Percentiles rank a stretch among this genome's conserved stretches.
Conservation (phyloP, 2,113 vertebrate species). For the Microcebus jonahi region DNA sequence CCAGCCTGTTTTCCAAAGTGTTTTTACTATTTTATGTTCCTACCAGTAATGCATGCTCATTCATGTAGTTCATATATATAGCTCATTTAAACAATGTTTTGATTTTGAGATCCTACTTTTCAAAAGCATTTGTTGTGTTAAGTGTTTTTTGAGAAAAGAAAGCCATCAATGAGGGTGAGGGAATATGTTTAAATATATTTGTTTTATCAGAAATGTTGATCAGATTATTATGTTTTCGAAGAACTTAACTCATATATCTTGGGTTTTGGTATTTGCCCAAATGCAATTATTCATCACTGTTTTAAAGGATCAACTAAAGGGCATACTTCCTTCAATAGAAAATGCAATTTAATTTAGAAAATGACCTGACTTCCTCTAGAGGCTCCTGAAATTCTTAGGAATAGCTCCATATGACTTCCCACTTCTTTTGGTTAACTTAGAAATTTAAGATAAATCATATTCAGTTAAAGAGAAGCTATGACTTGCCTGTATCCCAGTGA, state of each 20-base stretch:
- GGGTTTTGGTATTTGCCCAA: constrained; percentile 23
- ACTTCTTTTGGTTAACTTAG: constrained; percentile 44
- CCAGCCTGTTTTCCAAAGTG: constrained; percentile 9
- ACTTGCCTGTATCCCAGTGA: background rate
- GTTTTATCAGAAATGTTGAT: constrained; percentile 26
- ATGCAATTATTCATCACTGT: background rate
- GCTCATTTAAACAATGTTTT: constrained; percentile 19
- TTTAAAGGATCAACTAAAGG: constrained; percentile 40
- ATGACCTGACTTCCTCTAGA: constrained; percentile 37
- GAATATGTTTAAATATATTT: constrained; percentile 13
- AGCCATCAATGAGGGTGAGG: background rate
- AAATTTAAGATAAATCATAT: background rate
- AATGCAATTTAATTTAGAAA: constrained; percentile 15
- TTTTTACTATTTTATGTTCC: constrained; percentile 23
- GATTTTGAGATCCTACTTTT: constrained; percentile 23
- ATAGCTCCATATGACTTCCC: background rate
- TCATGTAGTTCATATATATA: background rate
- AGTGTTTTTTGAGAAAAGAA: constrained; percentile 30
- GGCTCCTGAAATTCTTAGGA: constrained; percentile 6
- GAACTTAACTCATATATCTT: background rate
- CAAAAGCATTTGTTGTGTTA: constrained; percentile 31
- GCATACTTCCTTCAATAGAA: constrained; percentile 39
- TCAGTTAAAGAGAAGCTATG: constrained; percentile 13
- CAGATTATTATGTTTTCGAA: constrained; percentile 22
- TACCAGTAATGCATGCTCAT: background rate